Evolutionary conservation across 2,888 invertebrate genomes (phyloP), one percentile per base, ranked within the genome.

Genomic region (Eumacrocentrus americanus): DNA sequence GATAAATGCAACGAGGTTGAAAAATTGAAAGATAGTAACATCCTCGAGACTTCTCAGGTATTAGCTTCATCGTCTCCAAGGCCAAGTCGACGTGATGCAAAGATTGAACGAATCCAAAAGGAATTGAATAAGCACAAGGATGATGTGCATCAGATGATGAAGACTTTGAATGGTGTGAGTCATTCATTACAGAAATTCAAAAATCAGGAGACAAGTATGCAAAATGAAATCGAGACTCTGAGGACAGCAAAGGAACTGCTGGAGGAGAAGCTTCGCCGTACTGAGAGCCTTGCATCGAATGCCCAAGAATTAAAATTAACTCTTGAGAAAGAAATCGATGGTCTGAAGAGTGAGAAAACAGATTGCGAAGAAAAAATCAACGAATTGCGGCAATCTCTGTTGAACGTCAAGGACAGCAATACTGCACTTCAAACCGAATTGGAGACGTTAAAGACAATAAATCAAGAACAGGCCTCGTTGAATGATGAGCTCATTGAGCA

Each of bases 21-120:
- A 22, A 70, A 75, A 34, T 74, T 76, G 20, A 74, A 71, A 47
- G 66, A 67, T 0, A 75, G 76, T 35, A 59, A 75, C 1, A 76
- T 48, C 0, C 57, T 61, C 11, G 68, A 64, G 20, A 47, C 47
- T 2, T 63, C 63, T 59, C 57, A 29, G 29, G 5, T 9, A 6
- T 9, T 29, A 29, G 9, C 29, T 4, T 29, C 29, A 4, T 29
- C 29, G 3, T 62, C 66, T 2, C 54, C 66, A 44, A 53, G 58
- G 18, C 14, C 42, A 48, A 11, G 34, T 2, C 50, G 42, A 38
- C 66, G 61, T 29, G 67, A 58, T 29, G 50, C 20, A 4, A 72
- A 69, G 61, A 60, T 72, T 48, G 64, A 72, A 1, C 64, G 67
- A 25, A 64, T 78, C n/a, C 58, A 70, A 34, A 66, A 61, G 12